Evolutionary conservation across 2,113 vertebrate genomes (phyloP), one percentile per base, ranked within the genome.

Genomic region (Pollachius pollachius): DNA sequence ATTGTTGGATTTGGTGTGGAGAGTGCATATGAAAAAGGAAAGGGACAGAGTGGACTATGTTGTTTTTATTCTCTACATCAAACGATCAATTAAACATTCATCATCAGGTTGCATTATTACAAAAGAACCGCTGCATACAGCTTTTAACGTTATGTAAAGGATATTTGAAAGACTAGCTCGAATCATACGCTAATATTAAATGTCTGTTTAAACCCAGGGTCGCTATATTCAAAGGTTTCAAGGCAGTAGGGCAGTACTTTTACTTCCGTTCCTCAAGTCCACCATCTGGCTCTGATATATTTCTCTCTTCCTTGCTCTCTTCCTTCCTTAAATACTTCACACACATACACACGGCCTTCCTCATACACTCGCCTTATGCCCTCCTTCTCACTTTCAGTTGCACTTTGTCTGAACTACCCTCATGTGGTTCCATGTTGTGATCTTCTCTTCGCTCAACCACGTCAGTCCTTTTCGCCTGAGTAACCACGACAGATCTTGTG

Each of bases 71-170:
- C 85, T 87, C 82, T 85, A 84, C 83, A 85, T 81, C 73, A 80
- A 90, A 88, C 89, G 84, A 87, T 89, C 79, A 87, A 83, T 88
- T 76, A 89, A 90, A 85, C 90, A 91, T 81, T 88, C 84, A 81
- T 88, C 84, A 81, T 89, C 81, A 85, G 72, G 81, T 89, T 85
- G 72, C 71, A 77, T 81, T 75, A 71, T 84, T 88, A 88, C 82
- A 89, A 90, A 90, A 90, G 73, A 90, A 87, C 88, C 73, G 72
- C 70, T 76, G 73, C 68, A 70, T 81, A 77, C 60, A 79, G 65
- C 73, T 84, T 81, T 77, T 72, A 82, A 81, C 75, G 83, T 89
- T 77, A 87, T 79, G 84, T 89, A 88, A 92, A 91, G 80, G 78
- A 85, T 90, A 91, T 85, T 87, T 79, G 79, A 88, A 89, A 85